Evolutionary conservation across 2,113 vertebrate species (phyloP), one percentile per base, ranked within the genome.

Genomic region (Melanocharis versteri): DNA sequence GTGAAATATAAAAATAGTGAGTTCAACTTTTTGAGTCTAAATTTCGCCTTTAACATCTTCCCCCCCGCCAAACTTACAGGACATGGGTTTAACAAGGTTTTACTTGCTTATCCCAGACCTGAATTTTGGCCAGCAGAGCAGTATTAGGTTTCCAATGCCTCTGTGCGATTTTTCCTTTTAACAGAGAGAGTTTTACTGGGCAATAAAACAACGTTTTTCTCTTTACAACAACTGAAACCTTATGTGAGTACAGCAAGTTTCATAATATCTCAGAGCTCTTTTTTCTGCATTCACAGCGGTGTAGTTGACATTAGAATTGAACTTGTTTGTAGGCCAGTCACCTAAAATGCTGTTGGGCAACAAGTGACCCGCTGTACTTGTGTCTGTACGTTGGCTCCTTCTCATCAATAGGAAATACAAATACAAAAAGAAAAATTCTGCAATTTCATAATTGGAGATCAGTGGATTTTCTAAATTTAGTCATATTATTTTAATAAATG

Each of bases 151-250:
- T 92, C 71, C 80, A 73, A 10, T 81, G 81, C 68, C 24, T 81
- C 37, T 51, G 9, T 69, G 27, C 78, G 42, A 45, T 72, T 89
- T 94, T 89, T 97, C 80, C 33, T 81, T 89, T 68, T 83, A 90
- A 89, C 39, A 83, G 28, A 73, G 18, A 39, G 78, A 85, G 37
- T 78, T 94, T 93, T 92, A 92, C 60, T 68, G 53, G 48, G 40
- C 72, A 90, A 53, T 92, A 95, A 94, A 94, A 66, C 35, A 1
- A 44, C 33, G 28, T 76, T 51, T 61, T 76, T 62, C 56, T 44
- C 31, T 80, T 75, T 75, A 44, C 44, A 78, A 60, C 51, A 71
- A 35, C 51, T 68, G 60, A 94, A 96, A 66, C 48, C 33, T 89
- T 92, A 83, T 56, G 72, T 79, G 84, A 95, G 61, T 64, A 53